Percentiles rank a stretch among this genome's conserved stretches.
These are phyloP conservation scores for Alosa sapidissima DNA, from an alignment of 2,797 vertebrate species.

Conservation along the genomic window DNA sequence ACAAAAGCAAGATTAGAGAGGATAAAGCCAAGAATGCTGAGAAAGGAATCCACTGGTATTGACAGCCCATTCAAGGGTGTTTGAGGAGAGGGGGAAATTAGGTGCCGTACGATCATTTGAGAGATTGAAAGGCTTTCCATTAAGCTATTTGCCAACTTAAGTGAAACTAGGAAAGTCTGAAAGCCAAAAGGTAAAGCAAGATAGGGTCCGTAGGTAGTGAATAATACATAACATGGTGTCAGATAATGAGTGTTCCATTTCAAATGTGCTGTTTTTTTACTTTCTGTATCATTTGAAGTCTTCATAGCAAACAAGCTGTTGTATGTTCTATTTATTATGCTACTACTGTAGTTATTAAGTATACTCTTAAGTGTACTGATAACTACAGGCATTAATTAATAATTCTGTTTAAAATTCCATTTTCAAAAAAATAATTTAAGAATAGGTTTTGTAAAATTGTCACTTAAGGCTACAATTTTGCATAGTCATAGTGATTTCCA, in stretches of 20 bases:
- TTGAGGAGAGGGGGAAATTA: slow-evolving; percentile 57
- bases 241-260: neutral
- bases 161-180: slow-evolving; percentile 27
- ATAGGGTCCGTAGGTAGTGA: slow-evolving; percentile 13
- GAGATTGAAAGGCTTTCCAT: slow-evolving; percentile 60
- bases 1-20: slow-evolving; percentile 66
- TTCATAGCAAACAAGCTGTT: neutral
- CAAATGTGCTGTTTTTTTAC: neutral
- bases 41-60: slow-evolving; percentile 65
- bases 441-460: neutral
- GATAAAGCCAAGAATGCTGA: slow-evolving; percentile 64
- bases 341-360: neutral
- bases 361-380: neutral
- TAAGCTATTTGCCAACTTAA: slow-evolving; percentile 27
- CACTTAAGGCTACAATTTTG: neutral
- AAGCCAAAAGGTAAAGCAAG: slow-evolving; percentile 9
- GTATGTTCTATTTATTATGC: neutral
- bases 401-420: neutral
- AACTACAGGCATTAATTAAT: neutral
- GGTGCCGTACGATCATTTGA: slow-evolving; percentile 64
- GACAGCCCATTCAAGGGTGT: slow-evolving; percentile 64
- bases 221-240: neutral
- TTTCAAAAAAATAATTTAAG: neutral
- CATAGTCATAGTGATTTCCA: neutral
- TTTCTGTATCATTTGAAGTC: neutral